A percentile compares a stretch with the other conserved stretches of the same genome.
Evolutionary conservation across 1,140 invertebrate genomes (phyloP).

Genomic region (Drosophila biarmipes): DNA sequence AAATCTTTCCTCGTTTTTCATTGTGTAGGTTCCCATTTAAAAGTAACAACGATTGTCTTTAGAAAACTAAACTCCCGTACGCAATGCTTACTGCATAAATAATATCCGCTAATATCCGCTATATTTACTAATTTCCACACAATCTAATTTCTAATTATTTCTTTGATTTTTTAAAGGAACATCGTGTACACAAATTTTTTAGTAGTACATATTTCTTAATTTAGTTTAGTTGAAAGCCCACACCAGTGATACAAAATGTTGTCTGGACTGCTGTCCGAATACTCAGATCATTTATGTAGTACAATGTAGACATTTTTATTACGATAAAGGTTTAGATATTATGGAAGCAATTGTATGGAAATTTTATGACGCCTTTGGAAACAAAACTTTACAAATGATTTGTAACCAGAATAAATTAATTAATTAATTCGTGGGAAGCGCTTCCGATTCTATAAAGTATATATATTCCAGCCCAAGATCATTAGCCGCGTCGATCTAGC

Average conservation of each 20-base stretch:
- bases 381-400: too few relatives aligned
- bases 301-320: conserved; percentile 8
- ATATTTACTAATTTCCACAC: conserved; percentile 19
- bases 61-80: conserved; percentile 81
- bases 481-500: too few relatives aligned
- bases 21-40: conserved; percentile 31
- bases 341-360: too few relatives aligned
- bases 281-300: conserved; percentile 38
- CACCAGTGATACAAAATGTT: conserved; percentile 36
- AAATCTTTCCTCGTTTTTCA: conserved; percentile 7
- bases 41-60: conserved; percentile 81
- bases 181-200: conserved; percentile 40
- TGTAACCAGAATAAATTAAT: too few relatives aligned
- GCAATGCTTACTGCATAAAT: conserved; percentile 59
- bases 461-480: too few relatives aligned
- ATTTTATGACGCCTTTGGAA: too few relatives aligned
- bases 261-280: conserved; percentile 33
- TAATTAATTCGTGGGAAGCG: too few relatives aligned
- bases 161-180: conserved; percentile 47
- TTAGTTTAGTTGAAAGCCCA: conserved; percentile 49
- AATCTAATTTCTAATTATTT: conserved; percentile 27
- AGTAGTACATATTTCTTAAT: conserved; percentile 24
- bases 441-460: too few relatives aligned
- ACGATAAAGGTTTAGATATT: too few relatives aligned
- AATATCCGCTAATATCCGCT: conserved; percentile 26